These are phyloP conservation scores for Laticauda colubrina DNA, from an alignment of 2,113 vertebrate species.

Conservation along the genomic window DNA sequence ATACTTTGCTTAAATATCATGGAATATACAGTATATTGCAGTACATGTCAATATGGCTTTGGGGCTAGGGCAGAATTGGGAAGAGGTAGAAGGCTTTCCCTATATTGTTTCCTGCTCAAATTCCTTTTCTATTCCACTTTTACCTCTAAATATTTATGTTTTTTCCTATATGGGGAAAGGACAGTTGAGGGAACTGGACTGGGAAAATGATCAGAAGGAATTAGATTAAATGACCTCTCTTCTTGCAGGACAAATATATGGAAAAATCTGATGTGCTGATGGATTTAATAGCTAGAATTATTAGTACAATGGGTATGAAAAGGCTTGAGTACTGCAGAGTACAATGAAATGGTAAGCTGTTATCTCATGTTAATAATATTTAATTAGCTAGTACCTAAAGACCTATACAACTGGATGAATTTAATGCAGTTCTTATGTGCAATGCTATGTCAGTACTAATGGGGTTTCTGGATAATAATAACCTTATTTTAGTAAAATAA, in stretches of 20 bases:
- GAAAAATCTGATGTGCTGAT: background rate
- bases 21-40: background rate
- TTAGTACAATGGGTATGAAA: background rate
- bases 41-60: background rate
- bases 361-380: background rate
- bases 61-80: background rate
- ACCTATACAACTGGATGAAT: background rate
- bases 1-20: background rate
- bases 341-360: background rate
- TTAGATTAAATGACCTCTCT: background rate
- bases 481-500: conserved; percentile 38
- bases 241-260: background rate
- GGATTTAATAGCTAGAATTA: background rate
- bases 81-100: background rate
- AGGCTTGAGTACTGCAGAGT: background rate
- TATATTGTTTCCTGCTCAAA: background rate
- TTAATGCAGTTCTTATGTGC: background rate
- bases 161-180: background rate
- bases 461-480: conserved; percentile 47
- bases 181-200: background rate
- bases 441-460: conserved; percentile 39
- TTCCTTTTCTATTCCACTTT: background rate
- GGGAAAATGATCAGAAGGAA: background rate
- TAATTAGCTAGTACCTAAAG: background rate
- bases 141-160: background rate